Evolutionary conservation across 2,797 vertebrate genomes (phyloP).

Genomic region (Falco berigora): DNA sequence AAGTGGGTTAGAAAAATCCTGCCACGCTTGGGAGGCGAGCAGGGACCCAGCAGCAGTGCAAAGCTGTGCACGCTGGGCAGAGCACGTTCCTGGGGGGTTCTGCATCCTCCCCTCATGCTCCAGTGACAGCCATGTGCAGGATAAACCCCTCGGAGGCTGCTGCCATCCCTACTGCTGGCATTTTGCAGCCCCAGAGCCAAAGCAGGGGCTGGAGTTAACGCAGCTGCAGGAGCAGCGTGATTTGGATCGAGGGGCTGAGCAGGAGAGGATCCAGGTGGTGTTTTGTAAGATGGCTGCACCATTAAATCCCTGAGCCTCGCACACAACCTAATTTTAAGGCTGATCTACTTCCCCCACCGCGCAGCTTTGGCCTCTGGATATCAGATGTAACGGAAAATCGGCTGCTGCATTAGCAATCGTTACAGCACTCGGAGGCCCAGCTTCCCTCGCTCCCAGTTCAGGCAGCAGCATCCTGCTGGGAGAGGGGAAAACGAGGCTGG

Average conservation of each 20-base stretch:
- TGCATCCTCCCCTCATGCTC: neutral
- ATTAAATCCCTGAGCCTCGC: neutral
- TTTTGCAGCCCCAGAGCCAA: neutral
- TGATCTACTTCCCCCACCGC: neutral
- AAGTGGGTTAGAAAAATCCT: neutral
- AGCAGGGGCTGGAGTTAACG: neutral
- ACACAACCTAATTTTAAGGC: neutral
- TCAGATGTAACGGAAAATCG: neutral
- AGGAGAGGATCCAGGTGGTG: neutral
- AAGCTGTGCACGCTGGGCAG: fast-evolving
- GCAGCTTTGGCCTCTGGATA: neutral
- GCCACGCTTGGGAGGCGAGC: neutral
- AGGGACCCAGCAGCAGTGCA: no score
- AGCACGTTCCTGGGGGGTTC: neutral
- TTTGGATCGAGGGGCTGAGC: neutral
- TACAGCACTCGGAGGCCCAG: neutral
- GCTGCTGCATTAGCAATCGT: neutral
- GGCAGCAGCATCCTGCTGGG: neutral
- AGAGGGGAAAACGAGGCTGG: neutral
- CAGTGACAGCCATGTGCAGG: fast-evolving
- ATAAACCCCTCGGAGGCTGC: neutral
- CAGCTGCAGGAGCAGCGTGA: neutral
- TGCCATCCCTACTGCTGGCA: fast-evolving
- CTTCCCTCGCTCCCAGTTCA: neutral
- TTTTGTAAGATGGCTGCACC: neutral